Base-by-base conservation (phyloP, 1,140 invertebrate species). In the Pogonomyrmex californicus region DNA sequence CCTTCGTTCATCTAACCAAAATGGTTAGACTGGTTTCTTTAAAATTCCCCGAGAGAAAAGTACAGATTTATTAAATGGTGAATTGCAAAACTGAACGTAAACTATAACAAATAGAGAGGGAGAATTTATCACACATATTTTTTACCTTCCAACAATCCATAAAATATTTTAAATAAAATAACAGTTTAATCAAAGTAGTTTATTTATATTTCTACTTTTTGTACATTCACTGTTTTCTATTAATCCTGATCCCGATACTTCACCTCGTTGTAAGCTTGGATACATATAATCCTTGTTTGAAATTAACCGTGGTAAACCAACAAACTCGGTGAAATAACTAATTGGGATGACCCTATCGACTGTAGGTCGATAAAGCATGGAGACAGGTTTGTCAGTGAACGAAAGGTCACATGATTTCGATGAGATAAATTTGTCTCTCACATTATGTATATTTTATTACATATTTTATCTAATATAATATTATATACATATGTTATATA, bases 261-360 rank as follows among this genome's bases (percentile, higher is more conserved):
- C 9, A 5, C 49, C 47, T n/a, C 54, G 47, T 54, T 56, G 23
- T 56, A 56, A 81, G 23, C 65, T 14, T 49, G 63, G 23, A 70
- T 56, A 56, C 23, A 17, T 68, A 81, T 56, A 81, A 51, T 30
- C 23, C 47, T 56, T 56, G 49, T 81, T 81, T 70, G 47, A 70
- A 81, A 78, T 77, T 85, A 82, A 66, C 83, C 60, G 81, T 51
- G 81, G 89, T 85, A 87, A 87, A 86, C 85, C 90, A 86, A 89
- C 87, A 91, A 86, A 91, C 87, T 87, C 82, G 51, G 76, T 68
- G 82, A 91, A 89, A 91, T 91, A 91, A 91, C 89, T 91, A 91
- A 91, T 91, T 91, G 87, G 85, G 65, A 85, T 62, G 77, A 63
- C 56, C 81, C 62, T 78, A 63, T 85, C 86, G 76, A 86, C 78